These are phyloP conservation scores for Zoanthus solanderi DNA, from an alignment of 92 coral and sea anemone genomes.

Conservation along the genomic window DNA sequence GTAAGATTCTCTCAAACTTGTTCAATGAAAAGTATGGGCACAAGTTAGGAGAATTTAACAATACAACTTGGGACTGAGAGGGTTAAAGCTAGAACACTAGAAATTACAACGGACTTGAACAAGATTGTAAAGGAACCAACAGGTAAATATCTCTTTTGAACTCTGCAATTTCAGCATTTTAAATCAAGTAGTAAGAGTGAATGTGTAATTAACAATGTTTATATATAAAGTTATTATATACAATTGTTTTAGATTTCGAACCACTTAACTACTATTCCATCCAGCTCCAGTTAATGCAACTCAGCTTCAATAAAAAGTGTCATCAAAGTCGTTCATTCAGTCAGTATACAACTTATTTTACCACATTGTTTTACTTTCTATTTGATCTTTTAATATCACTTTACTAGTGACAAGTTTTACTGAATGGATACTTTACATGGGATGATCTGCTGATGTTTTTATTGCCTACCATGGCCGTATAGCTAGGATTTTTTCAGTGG, in stretches of 20 bases:
- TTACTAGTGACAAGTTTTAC: too few relatives aligned
- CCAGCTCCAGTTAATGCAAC: background rate
- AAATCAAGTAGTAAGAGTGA: background rate
- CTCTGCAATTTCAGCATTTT: background rate
- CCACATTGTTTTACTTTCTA: too few relatives aligned
- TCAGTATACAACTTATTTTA: background rate
- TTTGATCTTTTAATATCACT: too few relatives aligned
- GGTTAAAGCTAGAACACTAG: constrained; percentile 45
- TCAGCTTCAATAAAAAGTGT: constrained; percentile 20
- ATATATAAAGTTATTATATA: background rate
- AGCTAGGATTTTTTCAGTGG: too few relatives aligned
- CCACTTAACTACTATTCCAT: background rate
- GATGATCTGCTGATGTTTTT: too few relatives aligned
- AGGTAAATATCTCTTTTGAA: background rate
- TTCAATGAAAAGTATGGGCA: too few relatives aligned
- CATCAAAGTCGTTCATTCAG: background rate
- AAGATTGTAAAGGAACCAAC: background rate
- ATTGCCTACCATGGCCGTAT: too few relatives aligned
- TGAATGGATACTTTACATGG: too few relatives aligned
- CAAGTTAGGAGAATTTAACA: too few relatives aligned
- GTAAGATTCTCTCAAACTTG: too few relatives aligned
- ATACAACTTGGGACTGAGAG: too few relatives aligned
- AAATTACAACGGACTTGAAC: constrained; percentile 1
- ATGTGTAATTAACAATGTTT: background rate
- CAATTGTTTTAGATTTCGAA: constrained; percentile 1